Evolutionary conservation across 2,113 vertebrate genomes (phyloP).

Genomic region (Callithrix jacchus): DNA sequence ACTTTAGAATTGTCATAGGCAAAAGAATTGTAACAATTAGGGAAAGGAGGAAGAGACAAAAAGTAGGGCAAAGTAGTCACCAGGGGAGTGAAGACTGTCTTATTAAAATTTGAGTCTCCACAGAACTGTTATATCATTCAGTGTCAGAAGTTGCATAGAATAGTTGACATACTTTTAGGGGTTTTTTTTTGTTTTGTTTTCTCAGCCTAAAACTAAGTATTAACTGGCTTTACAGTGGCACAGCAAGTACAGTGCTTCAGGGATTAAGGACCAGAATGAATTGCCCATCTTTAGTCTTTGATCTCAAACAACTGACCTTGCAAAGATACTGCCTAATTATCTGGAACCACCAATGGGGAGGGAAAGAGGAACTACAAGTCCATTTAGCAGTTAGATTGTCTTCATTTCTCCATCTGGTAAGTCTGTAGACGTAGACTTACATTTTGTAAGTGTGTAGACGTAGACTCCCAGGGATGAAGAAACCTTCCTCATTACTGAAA

Average conservation of each 20-base stretch:
- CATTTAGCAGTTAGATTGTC: background rate
- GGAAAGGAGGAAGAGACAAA: background rate
- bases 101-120: background rate
- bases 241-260: background rate
- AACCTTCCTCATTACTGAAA: background rate
- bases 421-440: background rate
- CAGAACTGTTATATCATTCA: background rate
- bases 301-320: background rate
- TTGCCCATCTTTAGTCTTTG: background rate
- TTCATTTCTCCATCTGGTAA: accelerated
- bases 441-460: accelerated
- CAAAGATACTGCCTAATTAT: accelerated
- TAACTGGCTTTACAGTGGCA: background rate
- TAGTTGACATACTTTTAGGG: background rate
- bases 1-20: background rate
- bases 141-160: background rate
- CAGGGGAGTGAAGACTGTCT: too few species aligned
- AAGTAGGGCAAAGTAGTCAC: accelerated
- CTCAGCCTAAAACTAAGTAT: background rate
- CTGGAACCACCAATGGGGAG: background rate
- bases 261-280: background rate
- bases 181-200: background rate
- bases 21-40: background rate
- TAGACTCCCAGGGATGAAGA: background rate
- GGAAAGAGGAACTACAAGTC: accelerated